Percentiles rank a stretch among this genome's conserved stretches.
Evolutionary conservation across 2,797 vertebrate genomes (phyloP).

Genomic region (Bovichtus diacanthus): DNA sequence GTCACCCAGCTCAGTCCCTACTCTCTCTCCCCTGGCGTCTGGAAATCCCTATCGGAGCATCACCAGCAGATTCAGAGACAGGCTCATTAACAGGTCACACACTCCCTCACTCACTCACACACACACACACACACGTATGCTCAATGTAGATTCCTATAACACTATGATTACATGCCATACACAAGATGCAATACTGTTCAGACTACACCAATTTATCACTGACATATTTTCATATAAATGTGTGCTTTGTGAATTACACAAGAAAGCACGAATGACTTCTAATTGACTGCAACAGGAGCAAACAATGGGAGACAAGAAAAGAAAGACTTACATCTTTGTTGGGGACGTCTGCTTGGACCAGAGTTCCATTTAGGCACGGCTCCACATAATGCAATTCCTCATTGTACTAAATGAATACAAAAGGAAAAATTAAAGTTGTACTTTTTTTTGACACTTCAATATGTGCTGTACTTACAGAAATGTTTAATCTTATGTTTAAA

Average conservation of each 20-base stretch:
- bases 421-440: slow-evolving; percentile 6
- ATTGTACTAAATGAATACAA: slow-evolving; percentile 89
- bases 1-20: neutral
- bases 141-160: neutral
- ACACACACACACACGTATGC: neutral
- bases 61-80: neutral
- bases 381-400: slow-evolving; percentile 96
- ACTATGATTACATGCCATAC: neutral
- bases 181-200: neutral
- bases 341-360: slow-evolving; percentile 96
- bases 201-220: neutral
- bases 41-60: neutral
- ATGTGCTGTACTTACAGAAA: neutral
- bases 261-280: neutral
- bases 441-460: slow-evolving; percentile 2
- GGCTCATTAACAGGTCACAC: neutral
- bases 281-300: neutral
- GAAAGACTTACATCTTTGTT: slow-evolving; percentile 94
- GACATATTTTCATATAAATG: neutral
- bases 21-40: slow-evolving; percentile 3
- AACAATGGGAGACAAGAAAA: slow-evolving; percentile 1
- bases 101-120: neutral
- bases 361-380: slow-evolving; percentile 93
- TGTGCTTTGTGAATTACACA: neutral
- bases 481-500: slow-evolving; percentile 24